Evolutionary conservation across 2,797 vertebrate genomes (phyloP).

Genomic region (Brotula barbata): DNA sequence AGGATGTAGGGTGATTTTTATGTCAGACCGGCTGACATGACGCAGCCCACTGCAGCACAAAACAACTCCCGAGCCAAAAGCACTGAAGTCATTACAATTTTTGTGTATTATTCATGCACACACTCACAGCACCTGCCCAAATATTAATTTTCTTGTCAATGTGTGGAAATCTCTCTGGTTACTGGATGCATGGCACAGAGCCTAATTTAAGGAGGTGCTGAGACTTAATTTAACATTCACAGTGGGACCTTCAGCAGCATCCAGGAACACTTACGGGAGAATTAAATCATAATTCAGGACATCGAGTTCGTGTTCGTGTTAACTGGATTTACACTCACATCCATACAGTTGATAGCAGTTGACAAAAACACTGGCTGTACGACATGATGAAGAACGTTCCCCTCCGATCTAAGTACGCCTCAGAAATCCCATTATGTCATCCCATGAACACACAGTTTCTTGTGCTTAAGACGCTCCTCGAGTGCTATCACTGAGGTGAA

Average conservation of each 20-base stretch:
- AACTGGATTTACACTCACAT: conserved; percentile 67
- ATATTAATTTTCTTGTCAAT: conserved; percentile 44
- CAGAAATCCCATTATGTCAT: conserved; percentile 43
- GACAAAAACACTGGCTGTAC: conserved; percentile 27
- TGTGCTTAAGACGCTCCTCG: no score
- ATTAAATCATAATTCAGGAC: conserved; percentile 68
- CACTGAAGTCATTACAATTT: conserved; percentile 61
- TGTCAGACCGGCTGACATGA: conserved; percentile 45
- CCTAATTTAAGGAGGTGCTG: conserved; percentile 65
- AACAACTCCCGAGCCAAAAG: conserved; percentile 55
- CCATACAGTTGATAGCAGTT: no score
- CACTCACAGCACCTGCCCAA: conserved; percentile 48
- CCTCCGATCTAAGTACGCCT: conserved; percentile 27
- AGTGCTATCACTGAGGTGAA: no score
- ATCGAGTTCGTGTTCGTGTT: conserved; percentile 70
- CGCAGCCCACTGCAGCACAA: conserved; percentile 48
- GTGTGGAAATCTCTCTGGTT: conserved; percentile 27
- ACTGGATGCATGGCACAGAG: conserved; percentile 41
- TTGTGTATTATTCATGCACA: conserved; percentile 67
- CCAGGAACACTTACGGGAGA: conserved; percentile 62
- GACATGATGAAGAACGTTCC: conserved; percentile 40
- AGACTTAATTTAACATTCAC: conserved; percentile 69
- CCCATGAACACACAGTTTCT: no score
- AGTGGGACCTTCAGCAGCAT: conserved; percentile 43
- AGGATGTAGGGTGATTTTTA: conserved; percentile 36